phyloP scores from a whole-genome alignment of 2,888 invertebrate species.

The Drosophila sordidula region DNA sequence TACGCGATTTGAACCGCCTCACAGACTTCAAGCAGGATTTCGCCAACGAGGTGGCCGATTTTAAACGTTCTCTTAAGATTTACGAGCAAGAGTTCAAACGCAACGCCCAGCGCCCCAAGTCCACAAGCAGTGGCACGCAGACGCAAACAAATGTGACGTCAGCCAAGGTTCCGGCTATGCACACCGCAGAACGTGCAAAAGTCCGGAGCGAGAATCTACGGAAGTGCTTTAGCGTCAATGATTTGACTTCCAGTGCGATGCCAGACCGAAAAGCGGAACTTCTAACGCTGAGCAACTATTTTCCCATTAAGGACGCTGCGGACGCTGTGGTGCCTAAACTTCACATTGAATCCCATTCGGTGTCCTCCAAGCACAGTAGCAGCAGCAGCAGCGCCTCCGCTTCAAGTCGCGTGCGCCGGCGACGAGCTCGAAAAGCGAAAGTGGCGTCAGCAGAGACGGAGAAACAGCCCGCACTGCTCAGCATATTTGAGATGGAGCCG shows the following conservation, averaged over 20 bases:
- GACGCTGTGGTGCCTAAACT: conserved; percentile 68
- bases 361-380: conserved; percentile 60
- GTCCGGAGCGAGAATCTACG: conserved; percentile 66
- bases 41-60: conserved; percentile 70
- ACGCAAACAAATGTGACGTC: conserved; percentile 11
- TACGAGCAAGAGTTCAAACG: conserved; percentile 71
- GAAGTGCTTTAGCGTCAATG: conserved; percentile 80
- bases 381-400: conserved; percentile 50
- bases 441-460: conserved; percentile 12
- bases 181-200: conserved; percentile 57
- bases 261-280: neutral
- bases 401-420: conserved; percentile 41
- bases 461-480: conserved; percentile 48
- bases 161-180: conserved; percentile 34
- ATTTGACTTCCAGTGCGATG: conserved; percentile 48
- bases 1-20: conserved; percentile 60
- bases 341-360: conserved; percentile 68
- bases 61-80: conserved; percentile 68
- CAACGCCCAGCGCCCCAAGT: conserved; percentile 47
- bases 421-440: conserved; percentile 50
- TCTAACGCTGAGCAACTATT: conserved; percentile 65
- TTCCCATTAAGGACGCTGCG: conserved; percentile 28
- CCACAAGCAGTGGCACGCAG: conserved; percentile 53
- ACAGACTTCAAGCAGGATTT: conserved; percentile 72
- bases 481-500: conserved; percentile 62